These are phyloP conservation scores for Pseudococcus longispinus DNA, from an alignment of 2,888 invertebrate genomes.

Conservation along the genomic window DNA sequence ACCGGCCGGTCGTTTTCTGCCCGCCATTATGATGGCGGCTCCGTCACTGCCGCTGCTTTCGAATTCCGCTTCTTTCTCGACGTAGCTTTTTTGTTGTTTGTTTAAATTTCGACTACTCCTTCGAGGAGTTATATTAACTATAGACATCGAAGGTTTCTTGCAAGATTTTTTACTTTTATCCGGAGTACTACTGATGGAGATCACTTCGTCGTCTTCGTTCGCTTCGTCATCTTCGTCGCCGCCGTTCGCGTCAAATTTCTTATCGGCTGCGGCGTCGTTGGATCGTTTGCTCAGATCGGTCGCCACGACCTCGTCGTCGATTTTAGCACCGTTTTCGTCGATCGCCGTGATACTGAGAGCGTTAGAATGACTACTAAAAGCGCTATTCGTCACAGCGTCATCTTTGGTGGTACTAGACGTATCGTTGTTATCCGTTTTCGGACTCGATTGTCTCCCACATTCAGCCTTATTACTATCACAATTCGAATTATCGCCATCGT, in stretches of 20 bases:
- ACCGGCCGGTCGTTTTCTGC: constrained; percentile 65
- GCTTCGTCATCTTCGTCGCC: constrained; percentile 61
- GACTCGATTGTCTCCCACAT: background rate
- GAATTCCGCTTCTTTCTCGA: constrained; percentile 62
- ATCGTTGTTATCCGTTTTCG: background rate
- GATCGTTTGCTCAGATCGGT: background rate
- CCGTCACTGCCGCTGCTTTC: constrained; percentile 58
- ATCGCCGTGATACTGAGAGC: background rate
- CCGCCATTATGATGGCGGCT: constrained; percentile 64
- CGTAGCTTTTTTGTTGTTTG: constrained; percentile 67
- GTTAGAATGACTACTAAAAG: background rate
- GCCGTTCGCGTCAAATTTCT: constrained; percentile 50
- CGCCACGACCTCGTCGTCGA: background rate
- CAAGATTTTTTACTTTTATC: constrained; percentile 59
- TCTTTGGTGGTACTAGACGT: background rate
- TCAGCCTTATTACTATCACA: constrained; percentile 22
- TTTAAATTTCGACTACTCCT: constrained; percentile 69
- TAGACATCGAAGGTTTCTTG: constrained; percentile 58
- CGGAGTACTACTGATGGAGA: constrained; percentile 61
- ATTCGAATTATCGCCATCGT: background rate
- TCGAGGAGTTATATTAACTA: constrained; percentile 64
- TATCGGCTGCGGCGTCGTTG: background rate
- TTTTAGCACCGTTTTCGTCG: background rate
- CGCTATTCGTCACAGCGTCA: background rate
- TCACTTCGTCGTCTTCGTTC: constrained; percentile 60